Evolutionary conservation across 2,797 vertebrate species (phyloP).

Genomic region (Mus caroli): DNA sequence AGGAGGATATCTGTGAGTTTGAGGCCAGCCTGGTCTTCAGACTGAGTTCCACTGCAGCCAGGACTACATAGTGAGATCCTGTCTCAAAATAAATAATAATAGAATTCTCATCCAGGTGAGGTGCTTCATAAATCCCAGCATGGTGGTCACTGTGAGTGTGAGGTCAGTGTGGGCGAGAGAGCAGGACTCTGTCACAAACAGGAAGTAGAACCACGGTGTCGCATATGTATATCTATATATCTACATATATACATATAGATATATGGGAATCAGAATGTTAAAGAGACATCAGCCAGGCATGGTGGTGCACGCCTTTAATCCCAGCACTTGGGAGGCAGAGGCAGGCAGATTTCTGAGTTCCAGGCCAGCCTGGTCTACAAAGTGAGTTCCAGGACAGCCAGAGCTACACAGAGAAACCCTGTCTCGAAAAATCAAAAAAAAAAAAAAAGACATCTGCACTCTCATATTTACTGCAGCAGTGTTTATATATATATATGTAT

Average conservation of each 20-base stretch:
- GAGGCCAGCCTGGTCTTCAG: not conserved
- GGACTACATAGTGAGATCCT: not conserved
- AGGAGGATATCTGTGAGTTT: not conserved
- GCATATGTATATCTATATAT: not conserved
- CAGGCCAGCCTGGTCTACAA: too few relatives aligned
- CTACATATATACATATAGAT: not conserved
- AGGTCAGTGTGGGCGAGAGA: not conserved
- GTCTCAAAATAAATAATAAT: not conserved
- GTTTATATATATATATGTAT: too few relatives aligned
- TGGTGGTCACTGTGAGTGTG: not conserved
- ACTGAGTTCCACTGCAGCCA: not conserved
- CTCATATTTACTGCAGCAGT: not conserved
- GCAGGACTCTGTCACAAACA: not conserved
- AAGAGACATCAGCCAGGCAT: not conserved
- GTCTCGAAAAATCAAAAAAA: too few relatives aligned
- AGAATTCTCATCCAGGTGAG: not conserved
- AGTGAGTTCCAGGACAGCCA: too few relatives aligned
- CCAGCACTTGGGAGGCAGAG: too few relatives aligned
- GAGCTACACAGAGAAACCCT: too few relatives aligned
- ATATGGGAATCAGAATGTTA: not conserved
- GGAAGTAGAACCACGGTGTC: not conserved
- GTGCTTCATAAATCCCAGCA: not conserved
- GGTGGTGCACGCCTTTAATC: too few relatives aligned
- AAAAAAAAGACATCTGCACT: not conserved
- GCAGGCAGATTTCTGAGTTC: too few relatives aligned